Percentiles rank a stretch among this genome's conserved stretches.
These are phyloP conservation scores for Picathartes gymnocephalus DNA, from an alignment of 2,113 vertebrate genomes.

Conservation along the genomic window DNA sequence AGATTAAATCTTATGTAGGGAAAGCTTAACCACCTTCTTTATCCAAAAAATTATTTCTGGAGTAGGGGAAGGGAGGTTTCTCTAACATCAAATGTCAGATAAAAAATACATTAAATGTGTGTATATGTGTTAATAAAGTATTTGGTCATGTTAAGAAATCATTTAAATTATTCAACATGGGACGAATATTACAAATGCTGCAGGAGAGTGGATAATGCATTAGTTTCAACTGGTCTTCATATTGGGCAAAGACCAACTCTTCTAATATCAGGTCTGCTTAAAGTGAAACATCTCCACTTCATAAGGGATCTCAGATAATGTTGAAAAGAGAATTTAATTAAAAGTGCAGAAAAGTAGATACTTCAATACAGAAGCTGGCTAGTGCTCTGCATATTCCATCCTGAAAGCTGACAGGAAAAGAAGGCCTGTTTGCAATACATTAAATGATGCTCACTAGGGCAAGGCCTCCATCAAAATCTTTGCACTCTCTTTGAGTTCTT, in stretches of 20 bases:
- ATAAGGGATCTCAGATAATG: background rate
- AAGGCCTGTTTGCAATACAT: background rate
- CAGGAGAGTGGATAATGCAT: background rate
- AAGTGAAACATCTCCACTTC: background rate
- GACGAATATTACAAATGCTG: background rate
- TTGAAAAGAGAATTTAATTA: background rate
- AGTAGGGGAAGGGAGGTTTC: accelerated
- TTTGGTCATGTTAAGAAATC: background rate
- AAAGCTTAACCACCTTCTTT: background rate
- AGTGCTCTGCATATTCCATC: background rate
- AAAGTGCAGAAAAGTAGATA: background rate
- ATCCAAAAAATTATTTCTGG: background rate
- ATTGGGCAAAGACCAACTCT: background rate
- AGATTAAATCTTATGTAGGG: background rate
- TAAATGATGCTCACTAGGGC: background rate
- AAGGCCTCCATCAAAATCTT: background rate
- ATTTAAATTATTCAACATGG: background rate
- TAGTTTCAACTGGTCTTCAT: background rate
- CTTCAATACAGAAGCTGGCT: background rate
- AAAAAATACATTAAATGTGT: background rate
- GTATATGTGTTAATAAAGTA: background rate
- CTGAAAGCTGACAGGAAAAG: background rate
- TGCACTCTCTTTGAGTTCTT: background rate
- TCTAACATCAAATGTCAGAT: background rate
- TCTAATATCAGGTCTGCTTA: background rate